Conservation (phyloP, 1,140 invertebrate species). For the Drosophila tropicalis region DNA sequence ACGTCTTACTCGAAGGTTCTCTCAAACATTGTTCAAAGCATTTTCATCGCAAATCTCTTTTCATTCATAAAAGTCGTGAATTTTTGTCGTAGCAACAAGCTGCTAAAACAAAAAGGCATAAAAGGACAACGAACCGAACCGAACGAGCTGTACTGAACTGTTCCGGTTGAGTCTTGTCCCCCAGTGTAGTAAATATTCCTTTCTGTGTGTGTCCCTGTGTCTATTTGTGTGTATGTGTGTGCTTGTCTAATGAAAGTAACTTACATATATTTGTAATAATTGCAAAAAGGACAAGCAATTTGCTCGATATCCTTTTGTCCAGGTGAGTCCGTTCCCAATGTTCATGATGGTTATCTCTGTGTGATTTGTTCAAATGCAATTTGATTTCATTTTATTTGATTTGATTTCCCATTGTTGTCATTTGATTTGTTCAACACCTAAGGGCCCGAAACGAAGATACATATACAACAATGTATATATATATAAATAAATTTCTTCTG, state of each 20-base stretch:
- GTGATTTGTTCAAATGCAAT: conserved; percentile 60
- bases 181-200: conserved; percentile 11
- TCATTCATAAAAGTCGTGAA: conserved; percentile 56
- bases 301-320: conserved; percentile 58
- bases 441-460: conserved; percentile 12
- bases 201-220: conserved; percentile 11
- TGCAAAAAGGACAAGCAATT: conserved; percentile 71
- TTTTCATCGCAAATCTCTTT: conserved; percentile 8
- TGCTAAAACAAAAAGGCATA: conserved; percentile 69
- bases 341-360: conserved; percentile 33
- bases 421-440: conserved; percentile 58
- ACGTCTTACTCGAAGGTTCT: conserved; percentile 54
- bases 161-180: conserved; percentile 14
- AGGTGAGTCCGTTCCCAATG: conserved; percentile 73
- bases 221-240: conserved; percentile 9
- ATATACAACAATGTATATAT: conserved; percentile 11
- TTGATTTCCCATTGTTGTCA: conserved; percentile 50
- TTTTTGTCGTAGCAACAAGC: conserved; percentile 32
- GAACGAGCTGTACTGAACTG: conserved; percentile 41
- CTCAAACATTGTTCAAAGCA: not conserved
- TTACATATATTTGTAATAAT: conserved; percentile 57
- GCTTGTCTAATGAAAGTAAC: conserved; percentile 17
- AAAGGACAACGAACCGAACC: conserved; percentile 69
- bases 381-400: conserved; percentile 71
- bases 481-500: conserved; percentile 20